phyloP scores from a whole-genome alignment of 2,888 invertebrate species.

The Plebejus melissa region DNA sequence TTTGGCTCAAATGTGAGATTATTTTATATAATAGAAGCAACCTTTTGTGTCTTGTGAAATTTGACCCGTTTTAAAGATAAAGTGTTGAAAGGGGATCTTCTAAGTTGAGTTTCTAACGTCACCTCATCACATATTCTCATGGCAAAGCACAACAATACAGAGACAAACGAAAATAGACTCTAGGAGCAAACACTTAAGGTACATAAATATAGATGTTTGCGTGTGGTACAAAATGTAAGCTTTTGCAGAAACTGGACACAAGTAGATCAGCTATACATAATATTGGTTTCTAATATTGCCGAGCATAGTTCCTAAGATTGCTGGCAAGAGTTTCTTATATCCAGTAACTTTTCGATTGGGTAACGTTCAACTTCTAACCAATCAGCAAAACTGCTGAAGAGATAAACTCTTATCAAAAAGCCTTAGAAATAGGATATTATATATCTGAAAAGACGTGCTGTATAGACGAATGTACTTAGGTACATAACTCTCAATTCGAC shows the following conservation, averaged over 20 bases:
- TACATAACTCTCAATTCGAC: too few species aligned
- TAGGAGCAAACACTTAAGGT: not conserved
- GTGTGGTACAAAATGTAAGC: not conserved
- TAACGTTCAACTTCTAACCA: too few species aligned
- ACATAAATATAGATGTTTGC: not conserved
- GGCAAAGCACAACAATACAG: constrained; percentile 39
- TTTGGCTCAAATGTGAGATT: not conserved
- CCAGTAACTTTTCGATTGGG: too few species aligned
- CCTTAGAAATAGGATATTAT: too few species aligned
- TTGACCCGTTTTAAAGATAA: constrained; percentile 30
- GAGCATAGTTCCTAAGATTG: too few species aligned
- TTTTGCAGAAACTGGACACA: not conserved
- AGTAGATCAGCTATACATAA: not conserved
- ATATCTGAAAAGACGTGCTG: too few species aligned
- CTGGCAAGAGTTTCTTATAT: too few species aligned
- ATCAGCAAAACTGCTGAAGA: too few species aligned
- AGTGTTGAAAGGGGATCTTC: constrained; percentile 35
- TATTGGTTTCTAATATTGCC: not conserved
- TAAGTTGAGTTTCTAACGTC: constrained; percentile 37
- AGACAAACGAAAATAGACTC: constrained; percentile 18
- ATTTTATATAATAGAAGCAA: constrained; percentile 9
- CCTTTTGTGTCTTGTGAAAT: constrained; percentile 26
- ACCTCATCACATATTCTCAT: constrained; percentile 46
- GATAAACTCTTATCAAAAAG: too few species aligned
- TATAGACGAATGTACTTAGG: too few species aligned